Evolutionary conservation across 2,797 vertebrate species (phyloP).

Genomic region (Chanos chanos): DNA sequence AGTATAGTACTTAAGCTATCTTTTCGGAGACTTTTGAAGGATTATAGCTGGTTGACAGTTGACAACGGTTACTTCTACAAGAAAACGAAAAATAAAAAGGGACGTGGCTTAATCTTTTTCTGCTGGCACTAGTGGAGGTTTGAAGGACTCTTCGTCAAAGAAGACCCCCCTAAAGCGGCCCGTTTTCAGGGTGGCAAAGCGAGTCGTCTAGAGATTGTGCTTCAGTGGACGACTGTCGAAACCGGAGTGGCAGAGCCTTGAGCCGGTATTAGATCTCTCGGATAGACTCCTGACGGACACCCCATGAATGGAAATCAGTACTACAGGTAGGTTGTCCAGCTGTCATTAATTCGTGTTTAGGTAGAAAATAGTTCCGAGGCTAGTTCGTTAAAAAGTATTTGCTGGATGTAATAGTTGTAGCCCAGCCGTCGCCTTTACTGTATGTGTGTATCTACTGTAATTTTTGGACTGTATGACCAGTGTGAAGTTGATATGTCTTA

Average conservation of each 20-base stretch:
- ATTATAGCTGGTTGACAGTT: conserved; percentile 32
- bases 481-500: no score
- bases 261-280: conserved; percentile 48
- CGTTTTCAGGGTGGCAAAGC: conserved; percentile 47
- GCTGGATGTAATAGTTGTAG: no score
- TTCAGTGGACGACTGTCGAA: conserved; percentile 8
- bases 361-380: background rate
- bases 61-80: conserved; percentile 17
- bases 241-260: conserved; percentile 4
- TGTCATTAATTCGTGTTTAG: background rate
- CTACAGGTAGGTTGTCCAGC: conserved; percentile 77
- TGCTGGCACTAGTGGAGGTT: background rate
- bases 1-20: background rate
- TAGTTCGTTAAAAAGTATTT: no score
- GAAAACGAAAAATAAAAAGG: conserved; percentile 4
- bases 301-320: conserved; percentile 99
- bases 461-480: no score
- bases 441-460: no score
- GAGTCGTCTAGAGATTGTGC: conserved; percentile 13
- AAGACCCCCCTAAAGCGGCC: conserved; percentile 54
- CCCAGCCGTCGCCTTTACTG: no score
- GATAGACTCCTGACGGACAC: conserved; percentile 73
- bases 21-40: conserved; percentile 3
- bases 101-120: background rate
- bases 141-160: conserved; percentile 40